Percentiles rank a stretch among this genome's conserved stretches.
phyloP scores from a whole-genome alignment of 2,113 vertebrate species.

The Lagopus muta region DNA sequence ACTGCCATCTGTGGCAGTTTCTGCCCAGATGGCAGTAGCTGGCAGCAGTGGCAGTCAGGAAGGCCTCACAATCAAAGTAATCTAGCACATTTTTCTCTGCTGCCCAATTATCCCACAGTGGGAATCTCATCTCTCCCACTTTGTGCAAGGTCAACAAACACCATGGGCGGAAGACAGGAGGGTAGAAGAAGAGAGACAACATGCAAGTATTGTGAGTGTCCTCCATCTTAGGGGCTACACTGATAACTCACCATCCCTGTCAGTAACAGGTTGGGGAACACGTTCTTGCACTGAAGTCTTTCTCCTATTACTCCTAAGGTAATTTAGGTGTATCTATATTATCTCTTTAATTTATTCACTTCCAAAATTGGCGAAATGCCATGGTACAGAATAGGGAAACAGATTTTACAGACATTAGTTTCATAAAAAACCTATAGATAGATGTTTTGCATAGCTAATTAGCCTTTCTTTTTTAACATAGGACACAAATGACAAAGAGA shows the following conservation, averaged over 20 bases:
- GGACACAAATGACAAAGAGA: background rate
- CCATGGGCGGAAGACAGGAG: background rate
- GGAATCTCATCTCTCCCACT: background rate
- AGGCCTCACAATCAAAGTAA: background rate
- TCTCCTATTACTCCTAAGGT: background rate
- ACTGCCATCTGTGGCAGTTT: too few relatives aligned
- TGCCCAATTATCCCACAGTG: background rate
- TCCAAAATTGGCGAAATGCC: background rate
- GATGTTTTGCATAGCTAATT: background rate
- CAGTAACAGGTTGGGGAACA: background rate
- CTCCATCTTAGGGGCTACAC: background rate
- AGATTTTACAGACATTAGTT: background rate
- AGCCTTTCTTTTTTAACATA: accelerated
- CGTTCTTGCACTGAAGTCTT: background rate
- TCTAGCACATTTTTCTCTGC: background rate
- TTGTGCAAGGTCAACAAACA: background rate
- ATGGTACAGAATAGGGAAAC: background rate
- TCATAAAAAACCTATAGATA: background rate
- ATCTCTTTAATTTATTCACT: background rate
- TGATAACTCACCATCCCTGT: background rate
- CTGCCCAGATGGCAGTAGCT: background rate
- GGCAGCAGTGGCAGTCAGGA: background rate
- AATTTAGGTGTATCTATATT: background rate
- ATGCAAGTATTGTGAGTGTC: background rate
- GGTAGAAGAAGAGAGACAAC: background rate